Base-by-base conservation (phyloP, 2,113 vertebrate genomes). In the Cochlearius cochlearius region DNA sequence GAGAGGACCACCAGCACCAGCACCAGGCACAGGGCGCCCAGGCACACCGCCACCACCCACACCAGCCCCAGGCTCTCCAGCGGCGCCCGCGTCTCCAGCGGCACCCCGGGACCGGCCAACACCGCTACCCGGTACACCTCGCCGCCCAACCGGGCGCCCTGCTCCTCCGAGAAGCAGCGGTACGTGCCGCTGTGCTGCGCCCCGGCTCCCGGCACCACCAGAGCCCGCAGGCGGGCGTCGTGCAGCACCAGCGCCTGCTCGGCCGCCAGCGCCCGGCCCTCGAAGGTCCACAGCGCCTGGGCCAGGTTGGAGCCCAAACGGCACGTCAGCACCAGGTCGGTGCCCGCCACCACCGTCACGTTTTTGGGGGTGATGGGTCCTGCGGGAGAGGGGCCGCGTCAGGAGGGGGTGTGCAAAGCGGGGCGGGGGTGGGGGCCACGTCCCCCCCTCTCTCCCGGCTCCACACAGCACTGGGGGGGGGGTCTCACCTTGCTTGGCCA, bases 291-390 rank as follows among this genome's bases (percentile, higher is more conserved):
- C 36, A 77, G 98, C 0, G 99, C 98, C 29, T 96, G 98, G 2
- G 99, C 99, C 78, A 99, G 97, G 98, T 99, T 99, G 94, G 99
- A 99, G 52, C 99, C 99, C 74, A 99, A 98, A 38, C 98, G 98
- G 96, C 99, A 99, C 5, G 99, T 99, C 56, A 99, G 98, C 74
- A 99, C 98, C 97, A 99, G 98, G 96, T 99, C 99, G 0, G 99
- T 99, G 12, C 99, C 99, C 0, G 98, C 98, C 73, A 99, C 99
- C 95, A 99, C 99, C 0, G 99, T 99, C 75, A 99, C 97, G 39
- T 99, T 99, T 93, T 98, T 99, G 41, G 98, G 95, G 5, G 95
- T 97, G 36, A 98, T 94, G 62, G 98, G 98, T 12, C 98, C 99
- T 99, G 97, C 10, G 80, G 49, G 52, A 76, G 13, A 93, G 47